These are phyloP conservation scores for Melanotaenia nigrans DNA, from an alignment of 2,797 vertebrate genomes.

Conservation along the genomic window DNA sequence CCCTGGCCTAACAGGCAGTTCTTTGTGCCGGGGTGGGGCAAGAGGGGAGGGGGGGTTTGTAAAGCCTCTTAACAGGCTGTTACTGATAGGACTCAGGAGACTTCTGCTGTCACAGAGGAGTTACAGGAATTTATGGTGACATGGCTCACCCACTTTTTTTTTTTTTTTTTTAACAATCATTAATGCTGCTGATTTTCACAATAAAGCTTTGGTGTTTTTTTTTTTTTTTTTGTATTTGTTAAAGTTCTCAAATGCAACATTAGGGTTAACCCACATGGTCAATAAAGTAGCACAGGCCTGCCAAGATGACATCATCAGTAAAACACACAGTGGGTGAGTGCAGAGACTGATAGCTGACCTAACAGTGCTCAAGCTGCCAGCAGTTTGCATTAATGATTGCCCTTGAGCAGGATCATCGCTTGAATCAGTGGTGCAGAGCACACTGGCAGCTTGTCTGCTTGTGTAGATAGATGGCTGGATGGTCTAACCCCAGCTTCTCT, in stretches of 20 bases:
- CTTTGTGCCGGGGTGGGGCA: conserved; percentile 66
- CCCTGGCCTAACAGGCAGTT: conserved; percentile 67
- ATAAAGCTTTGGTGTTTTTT: not conserved
- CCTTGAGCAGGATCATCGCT: conserved; percentile 45
- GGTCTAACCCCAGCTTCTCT: conserved; percentile 8
- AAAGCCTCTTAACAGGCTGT: conserved; percentile 77
- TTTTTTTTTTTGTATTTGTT: conserved; percentile 1
- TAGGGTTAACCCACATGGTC: not conserved
- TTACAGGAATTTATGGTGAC: conserved; percentile 22
- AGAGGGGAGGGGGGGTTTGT: conserved; percentile 1
- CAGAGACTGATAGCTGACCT: conserved; percentile 44
- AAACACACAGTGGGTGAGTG: conserved; percentile 16
- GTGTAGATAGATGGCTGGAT: conserved; percentile 38
- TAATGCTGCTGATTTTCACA: too few species aligned
- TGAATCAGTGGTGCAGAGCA: conserved; percentile 30
- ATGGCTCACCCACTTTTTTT: conserved; percentile 13
- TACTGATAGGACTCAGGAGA: conserved; percentile 70
- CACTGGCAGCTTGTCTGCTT: conserved; percentile 46
- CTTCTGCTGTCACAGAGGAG: conserved; percentile 42
- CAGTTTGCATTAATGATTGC: conserved; percentile 64
- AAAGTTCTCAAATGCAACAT: conserved; percentile 2
- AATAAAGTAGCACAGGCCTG: conserved; percentile 9
- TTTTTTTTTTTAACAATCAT: conserved; percentile 1
- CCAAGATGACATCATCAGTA: conserved; percentile 33
- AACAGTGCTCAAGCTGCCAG: conserved; percentile 27